These are phyloP conservation scores for Agriopis aurantiaria DNA, from an alignment of 2,888 invertebrate genomes.

Conservation along the genomic window DNA sequence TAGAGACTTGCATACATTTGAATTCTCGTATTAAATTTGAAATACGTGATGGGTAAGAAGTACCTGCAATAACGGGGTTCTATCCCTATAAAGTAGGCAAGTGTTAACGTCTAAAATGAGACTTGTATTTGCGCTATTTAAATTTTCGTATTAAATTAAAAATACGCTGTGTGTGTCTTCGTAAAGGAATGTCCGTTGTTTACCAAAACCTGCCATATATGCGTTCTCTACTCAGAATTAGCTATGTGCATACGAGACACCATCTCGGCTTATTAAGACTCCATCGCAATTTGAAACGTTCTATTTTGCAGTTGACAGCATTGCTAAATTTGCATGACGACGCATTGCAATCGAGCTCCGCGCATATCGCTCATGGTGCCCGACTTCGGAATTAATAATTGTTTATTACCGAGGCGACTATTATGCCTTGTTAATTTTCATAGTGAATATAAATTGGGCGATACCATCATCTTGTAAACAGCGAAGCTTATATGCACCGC, in stretches of 20 bases:
- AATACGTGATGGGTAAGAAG: neutral
- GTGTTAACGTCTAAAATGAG: no score
- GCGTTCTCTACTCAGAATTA: conserved; percentile 50
- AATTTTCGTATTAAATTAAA: no score
- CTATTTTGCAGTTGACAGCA: conserved; percentile 69
- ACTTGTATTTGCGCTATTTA: no score
- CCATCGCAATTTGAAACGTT: conserved; percentile 62
- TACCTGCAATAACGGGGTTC: neutral
- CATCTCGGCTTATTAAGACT: conserved; percentile 65
- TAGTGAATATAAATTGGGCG: conserved; percentile 44
- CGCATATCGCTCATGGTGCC: conserved; percentile 46
- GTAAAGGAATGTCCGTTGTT: conserved; percentile 26
- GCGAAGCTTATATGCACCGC: conserved; percentile 13
- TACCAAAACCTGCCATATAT: conserved; percentile 37
- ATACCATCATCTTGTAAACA: conserved; percentile 32
- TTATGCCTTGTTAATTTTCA: conserved; percentile 45
- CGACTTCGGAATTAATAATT: conserved; percentile 58
- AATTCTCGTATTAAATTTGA: no score
- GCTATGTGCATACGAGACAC: conserved; percentile 47
- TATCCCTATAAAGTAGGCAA: neutral
- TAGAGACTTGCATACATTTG: no score
- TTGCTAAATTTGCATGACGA: conserved; percentile 71
- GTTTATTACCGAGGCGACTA: conserved; percentile 49
- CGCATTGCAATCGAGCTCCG: conserved; percentile 60
- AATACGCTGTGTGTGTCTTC: neutral